Evolutionary conservation across 64 coral and sea anemone species (phyloP).

Genomic region (Pocillopora damicornis): DNA sequence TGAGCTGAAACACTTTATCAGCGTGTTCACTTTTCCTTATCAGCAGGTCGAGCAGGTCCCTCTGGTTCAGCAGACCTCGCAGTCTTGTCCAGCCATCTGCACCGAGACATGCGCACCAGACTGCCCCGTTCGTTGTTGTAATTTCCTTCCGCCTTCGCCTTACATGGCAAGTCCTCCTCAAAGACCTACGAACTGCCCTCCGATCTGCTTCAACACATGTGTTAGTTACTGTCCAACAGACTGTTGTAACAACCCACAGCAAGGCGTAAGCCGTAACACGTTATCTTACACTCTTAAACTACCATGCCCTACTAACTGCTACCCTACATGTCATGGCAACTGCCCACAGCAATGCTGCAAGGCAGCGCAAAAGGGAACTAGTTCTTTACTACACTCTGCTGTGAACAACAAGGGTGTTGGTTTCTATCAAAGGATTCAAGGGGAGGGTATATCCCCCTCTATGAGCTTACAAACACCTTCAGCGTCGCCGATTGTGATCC

Average conservation of each 20-base stretch:
- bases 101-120: conserved; percentile 36
- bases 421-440: not conserved
- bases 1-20: no score
- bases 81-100: conserved; percentile 47
- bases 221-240: conserved; percentile 39
- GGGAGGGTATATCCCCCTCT: not conserved
- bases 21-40: not conserved
- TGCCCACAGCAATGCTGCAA: conserved; percentile 26
- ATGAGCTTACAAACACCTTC: not conserved
- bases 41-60: not conserved
- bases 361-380: no score
- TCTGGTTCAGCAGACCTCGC: not conserved
- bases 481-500: not conserved
- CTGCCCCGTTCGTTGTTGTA: conserved; percentile 52
- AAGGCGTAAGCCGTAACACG: not conserved
- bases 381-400: conserved; percentile 13
- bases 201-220: conserved; percentile 31
- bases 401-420: conserved; percentile 25
- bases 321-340: conserved; percentile 1
- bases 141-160: not conserved
- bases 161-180: conserved; percentile 18
- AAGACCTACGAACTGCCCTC: conserved; percentile 31
- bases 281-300: not conserved
- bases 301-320: conserved; percentile 41
- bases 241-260: conserved; percentile 16